Conservation (phyloP, 2,797 vertebrate genomes). For the Melanotaenia pygmaea region DNA sequence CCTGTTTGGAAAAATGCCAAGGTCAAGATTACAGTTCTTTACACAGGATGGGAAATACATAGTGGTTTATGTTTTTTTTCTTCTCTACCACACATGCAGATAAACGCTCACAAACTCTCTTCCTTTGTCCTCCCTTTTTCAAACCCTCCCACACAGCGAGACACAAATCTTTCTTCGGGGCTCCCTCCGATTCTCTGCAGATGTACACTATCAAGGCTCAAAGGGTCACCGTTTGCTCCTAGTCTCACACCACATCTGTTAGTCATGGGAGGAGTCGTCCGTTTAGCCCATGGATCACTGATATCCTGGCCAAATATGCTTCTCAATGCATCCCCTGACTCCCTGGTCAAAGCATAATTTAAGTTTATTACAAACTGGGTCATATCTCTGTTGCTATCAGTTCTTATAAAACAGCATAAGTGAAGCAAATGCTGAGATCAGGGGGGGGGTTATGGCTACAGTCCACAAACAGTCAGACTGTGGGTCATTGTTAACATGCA, state of each 20-base stretch:
- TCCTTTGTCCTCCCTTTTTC: constrained; percentile 38
- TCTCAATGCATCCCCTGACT: constrained; percentile 20
- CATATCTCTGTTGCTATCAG: constrained; percentile 3
- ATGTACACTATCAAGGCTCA: constrained; percentile 46
- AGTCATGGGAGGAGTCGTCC: constrained; percentile 47
- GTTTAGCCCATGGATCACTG: constrained; percentile 55
- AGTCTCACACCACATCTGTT: constrained; percentile 53
- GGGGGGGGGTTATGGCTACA: not conserved
- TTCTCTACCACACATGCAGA: constrained; percentile 5
- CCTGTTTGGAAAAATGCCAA: constrained; percentile 66
- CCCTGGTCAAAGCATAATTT: constrained; percentile 31
- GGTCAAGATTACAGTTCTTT: constrained; percentile 46
- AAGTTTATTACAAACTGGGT: constrained; percentile 23
- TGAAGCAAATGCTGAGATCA: not conserved
- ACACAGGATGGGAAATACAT: constrained; percentile 32
- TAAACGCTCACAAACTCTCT: constrained; percentile 14
- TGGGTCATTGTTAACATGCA: not conserved
- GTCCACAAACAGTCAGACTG: constrained; percentile 1
- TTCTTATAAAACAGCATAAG: constrained; percentile 7
- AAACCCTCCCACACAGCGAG: constrained; percentile 38
- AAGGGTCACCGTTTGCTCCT: constrained; percentile 47
- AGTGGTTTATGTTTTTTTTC: constrained; percentile 44
- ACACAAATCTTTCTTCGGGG: constrained; percentile 57
- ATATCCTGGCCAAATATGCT: constrained; percentile 39
- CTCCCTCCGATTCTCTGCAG: constrained; percentile 37